phyloP scores from a whole-genome alignment of 1,140 invertebrate genomes.

The Trichonephila inaurata region DNA sequence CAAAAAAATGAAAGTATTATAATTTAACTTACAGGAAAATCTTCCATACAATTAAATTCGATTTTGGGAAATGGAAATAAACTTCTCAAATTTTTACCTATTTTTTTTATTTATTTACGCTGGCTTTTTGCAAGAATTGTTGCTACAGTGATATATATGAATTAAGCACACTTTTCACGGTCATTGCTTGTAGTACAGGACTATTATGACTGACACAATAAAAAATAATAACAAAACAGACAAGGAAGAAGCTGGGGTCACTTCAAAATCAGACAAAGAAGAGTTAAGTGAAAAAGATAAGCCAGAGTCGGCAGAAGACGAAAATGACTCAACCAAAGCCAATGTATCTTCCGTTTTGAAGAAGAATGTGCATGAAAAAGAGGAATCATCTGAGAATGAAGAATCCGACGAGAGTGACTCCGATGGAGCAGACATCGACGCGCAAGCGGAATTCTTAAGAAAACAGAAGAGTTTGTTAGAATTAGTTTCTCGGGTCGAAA shows the following conservation, averaged over 20 bases:
- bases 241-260: not conserved
- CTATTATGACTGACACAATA: not conserved
- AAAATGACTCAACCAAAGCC: not conserved
- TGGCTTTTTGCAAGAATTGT: too few relatives aligned
- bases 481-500: not conserved
- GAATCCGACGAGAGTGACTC: not conserved
- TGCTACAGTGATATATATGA: too few relatives aligned
- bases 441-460: not conserved
- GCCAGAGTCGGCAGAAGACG: not conserved
- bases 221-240: not conserved
- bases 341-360: not conserved
- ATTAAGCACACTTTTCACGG: too few relatives aligned
- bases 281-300: not conserved
- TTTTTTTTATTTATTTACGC: too few relatives aligned
- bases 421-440: not conserved
- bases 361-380: not conserved
- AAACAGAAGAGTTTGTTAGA: constrained; percentile 1
- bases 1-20: too few relatives aligned
- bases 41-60: too few relatives aligned
- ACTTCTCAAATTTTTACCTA: too few relatives aligned
- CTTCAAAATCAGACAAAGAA: not conserved
- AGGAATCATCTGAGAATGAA: not conserved
- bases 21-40: too few relatives aligned
- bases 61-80: too few relatives aligned
- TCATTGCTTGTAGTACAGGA: not conserved